A percentile compares a stretch with the other conserved stretches of the same genome.
These are phyloP conservation scores for Labeo rohita DNA, from an alignment of 2,113 vertebrate species.

Conservation along the genomic window DNA sequence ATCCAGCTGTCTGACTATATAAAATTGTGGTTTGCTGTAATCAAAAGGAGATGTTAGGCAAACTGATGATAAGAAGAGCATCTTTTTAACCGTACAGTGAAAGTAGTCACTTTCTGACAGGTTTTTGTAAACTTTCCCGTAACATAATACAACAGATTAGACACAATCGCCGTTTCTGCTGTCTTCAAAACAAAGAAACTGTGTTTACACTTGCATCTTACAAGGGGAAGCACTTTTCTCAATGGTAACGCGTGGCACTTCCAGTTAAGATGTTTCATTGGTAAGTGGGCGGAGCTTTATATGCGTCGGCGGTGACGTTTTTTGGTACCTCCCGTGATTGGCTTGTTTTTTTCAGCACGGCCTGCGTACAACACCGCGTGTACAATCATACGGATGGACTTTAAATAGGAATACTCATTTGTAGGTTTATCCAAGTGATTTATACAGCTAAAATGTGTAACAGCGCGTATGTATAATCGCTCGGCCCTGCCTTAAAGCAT, in stretches of 20 bases:
- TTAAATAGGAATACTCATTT: neutral
- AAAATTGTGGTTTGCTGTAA: neutral
- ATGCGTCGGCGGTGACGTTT: constrained; percentile 65
- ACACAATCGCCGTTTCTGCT: neutral
- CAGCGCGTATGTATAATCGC: constrained; percentile 38
- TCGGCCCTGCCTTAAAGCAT: constrained; percentile 67
- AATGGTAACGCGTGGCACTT: constrained; percentile 77
- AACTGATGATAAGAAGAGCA: neutral
- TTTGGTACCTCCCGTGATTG: constrained; percentile 9
- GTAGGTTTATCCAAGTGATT: constrained; percentile 43
- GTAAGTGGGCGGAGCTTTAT: constrained; percentile 61
- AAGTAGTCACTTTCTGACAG: neutral
- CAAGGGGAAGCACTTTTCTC: neutral
- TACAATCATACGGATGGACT: neutral
- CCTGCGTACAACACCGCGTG: constrained; percentile 45
- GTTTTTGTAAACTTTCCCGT: neutral
- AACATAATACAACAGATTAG: neutral
- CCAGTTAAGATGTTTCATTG: constrained; percentile 51
- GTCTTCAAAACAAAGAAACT: neutral
- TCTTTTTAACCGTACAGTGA: neutral
- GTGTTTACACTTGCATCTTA: neutral
- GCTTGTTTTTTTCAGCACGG: constrained; percentile 34
- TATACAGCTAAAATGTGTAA: constrained; percentile 48
- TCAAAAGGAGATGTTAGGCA: neutral
- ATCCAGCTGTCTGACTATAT: neutral